These are phyloP conservation scores for Drosophila prostipennis DNA, from an alignment of 2,888 invertebrate genomes.

Conservation along the genomic window DNA sequence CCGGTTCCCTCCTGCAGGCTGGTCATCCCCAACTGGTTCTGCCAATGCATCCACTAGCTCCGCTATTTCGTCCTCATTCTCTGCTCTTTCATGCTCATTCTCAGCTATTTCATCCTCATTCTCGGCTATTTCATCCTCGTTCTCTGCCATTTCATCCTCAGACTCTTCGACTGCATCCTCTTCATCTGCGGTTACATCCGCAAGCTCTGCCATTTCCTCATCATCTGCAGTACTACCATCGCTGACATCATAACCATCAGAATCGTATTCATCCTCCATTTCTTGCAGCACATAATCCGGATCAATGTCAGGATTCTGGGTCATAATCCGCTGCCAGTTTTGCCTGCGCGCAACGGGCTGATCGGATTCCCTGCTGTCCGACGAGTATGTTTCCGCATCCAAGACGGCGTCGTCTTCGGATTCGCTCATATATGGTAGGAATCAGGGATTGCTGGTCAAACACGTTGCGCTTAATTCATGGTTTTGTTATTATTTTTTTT, in stretches of 20 bases:
- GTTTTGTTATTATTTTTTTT: background rate
- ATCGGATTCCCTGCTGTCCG: slow-evolving; percentile 16
- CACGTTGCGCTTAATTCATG: background rate
- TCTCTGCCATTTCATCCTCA: background rate
- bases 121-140: background rate
- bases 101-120: too few species aligned
- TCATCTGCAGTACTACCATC: background rate
- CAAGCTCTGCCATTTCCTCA: background rate
- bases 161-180: too few species aligned
- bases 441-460: background rate
- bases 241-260: background rate
- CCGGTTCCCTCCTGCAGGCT: too few species aligned
- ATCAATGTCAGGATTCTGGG: background rate
- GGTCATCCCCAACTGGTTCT: too few species aligned
- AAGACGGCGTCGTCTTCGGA: background rate
- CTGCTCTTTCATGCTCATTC: too few species aligned
- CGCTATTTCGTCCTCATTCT: too few species aligned
- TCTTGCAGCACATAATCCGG: background rate
- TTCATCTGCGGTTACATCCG: too few species aligned
- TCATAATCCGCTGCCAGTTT: slow-evolving; percentile 1
- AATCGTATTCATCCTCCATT: slow-evolving; percentile 3
- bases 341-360: background rate
- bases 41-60: too few species aligned
- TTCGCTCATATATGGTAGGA: slow-evolving; percentile 2
- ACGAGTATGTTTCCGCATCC: slow-evolving; percentile 1